phyloP scores from a whole-genome alignment of 2,888 invertebrate genomes.

The Drosophila setosimentum region DNA sequence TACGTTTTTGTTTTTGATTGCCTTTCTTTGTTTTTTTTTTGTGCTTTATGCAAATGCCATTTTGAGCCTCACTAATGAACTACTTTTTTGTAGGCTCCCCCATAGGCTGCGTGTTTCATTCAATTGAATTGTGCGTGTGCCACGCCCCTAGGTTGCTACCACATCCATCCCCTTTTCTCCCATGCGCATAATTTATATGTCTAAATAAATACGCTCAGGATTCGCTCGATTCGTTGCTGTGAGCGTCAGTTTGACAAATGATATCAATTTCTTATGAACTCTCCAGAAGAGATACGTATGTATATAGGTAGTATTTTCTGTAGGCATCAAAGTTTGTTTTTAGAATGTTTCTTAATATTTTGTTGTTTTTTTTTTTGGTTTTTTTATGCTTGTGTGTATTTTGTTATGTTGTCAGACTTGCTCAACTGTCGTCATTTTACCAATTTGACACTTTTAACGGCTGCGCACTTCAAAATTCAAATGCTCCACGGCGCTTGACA shows the following conservation, averaged over 20 bases:
- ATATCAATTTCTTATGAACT: conserved; percentile 78
- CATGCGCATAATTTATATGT: conserved; percentile 61
- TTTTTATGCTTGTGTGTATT: conserved; percentile 29
- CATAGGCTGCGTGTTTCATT: conserved; percentile 51
- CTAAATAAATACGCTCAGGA: conserved; percentile 36
- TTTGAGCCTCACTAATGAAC: conserved; percentile 69
- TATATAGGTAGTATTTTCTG: conserved; percentile 19
- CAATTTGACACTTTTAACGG: conserved; percentile 79
- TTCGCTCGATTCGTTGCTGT: conserved; percentile 45
- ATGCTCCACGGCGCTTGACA: conserved; percentile 65
- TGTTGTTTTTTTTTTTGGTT: conserved; percentile 30
- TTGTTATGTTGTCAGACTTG: conserved; percentile 27
- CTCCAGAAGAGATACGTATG: conserved; percentile 4
- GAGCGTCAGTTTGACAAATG: conserved; percentile 76
- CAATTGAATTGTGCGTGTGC: conserved; percentile 72
- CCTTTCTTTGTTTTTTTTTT: conserved; percentile 2
- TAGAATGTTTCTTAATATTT: conserved; percentile 17
- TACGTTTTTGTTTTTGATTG: conserved; percentile 14
- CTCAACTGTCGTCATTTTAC: conserved; percentile 60
- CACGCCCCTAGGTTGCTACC: conserved; percentile 24
- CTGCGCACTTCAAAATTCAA: conserved; percentile 75
- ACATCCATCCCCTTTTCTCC: background rate
- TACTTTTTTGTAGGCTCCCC: conserved; percentile 57
- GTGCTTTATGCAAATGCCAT: conserved; percentile 64
- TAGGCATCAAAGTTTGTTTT: conserved; percentile 65